Conservation (phyloP, 2,888 invertebrate species). For the Melipona bicolor region DNA sequence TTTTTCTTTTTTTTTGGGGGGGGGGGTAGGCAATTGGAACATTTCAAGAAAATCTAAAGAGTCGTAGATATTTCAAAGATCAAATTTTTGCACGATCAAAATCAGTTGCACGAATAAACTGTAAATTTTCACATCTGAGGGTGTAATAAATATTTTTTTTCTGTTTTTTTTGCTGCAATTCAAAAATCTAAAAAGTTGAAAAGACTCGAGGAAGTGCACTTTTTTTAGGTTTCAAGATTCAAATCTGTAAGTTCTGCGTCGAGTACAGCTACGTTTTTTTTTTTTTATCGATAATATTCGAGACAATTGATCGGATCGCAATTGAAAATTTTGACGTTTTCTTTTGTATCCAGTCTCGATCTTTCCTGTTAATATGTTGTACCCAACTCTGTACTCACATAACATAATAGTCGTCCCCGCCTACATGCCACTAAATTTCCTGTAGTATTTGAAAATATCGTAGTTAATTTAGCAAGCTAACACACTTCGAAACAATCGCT, state of each 20-base stretch:
- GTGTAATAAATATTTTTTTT: not conserved
- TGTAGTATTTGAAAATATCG: constrained; percentile 31
- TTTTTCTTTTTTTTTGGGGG: too few species aligned
- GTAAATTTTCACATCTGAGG: too few species aligned
- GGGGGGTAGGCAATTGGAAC: too few species aligned
- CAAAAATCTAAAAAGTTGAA: not conserved
- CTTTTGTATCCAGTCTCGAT: not conserved
- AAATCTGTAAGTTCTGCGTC: not conserved
- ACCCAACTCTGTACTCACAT: not conserved
- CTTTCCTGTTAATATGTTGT: not conserved
- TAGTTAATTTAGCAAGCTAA: constrained; percentile 47
- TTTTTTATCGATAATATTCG: too few species aligned
- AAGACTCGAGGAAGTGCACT: not conserved
- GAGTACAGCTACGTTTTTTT: not conserved
- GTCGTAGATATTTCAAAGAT: too few species aligned
- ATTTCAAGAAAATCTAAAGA: too few species aligned
- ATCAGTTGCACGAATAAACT: too few species aligned
- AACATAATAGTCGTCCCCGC: not conserved
- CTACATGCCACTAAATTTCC: constrained; percentile 10
- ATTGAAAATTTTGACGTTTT: not conserved
- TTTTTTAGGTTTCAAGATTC: not conserved
- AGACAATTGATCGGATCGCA: not conserved
- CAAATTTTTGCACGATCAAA: too few species aligned
- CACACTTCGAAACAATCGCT: constrained; percentile 55
- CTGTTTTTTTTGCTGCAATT: not conserved